These are phyloP conservation scores for Hippocampus guttulatus DNA, from an alignment of 2,113 vertebrate genomes.

Conservation along the genomic window DNA sequence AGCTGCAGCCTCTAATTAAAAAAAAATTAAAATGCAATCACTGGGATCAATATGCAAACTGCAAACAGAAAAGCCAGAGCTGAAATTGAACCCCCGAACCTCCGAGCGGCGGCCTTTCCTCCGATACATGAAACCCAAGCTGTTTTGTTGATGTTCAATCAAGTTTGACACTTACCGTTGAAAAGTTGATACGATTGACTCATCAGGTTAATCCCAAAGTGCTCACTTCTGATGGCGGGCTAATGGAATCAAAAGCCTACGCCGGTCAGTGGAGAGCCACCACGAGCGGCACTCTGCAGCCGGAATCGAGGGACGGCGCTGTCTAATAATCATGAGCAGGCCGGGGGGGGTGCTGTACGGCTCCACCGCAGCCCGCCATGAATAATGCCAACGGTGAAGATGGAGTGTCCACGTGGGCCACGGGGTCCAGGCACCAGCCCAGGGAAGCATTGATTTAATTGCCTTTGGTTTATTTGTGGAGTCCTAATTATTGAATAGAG, in stretches of 20 bases:
- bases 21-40: too few species aligned
- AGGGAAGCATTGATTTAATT: conserved; percentile 97
- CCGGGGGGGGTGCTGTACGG: conserved; percentile 59
- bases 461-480: conserved; percentile 97
- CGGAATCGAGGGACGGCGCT: conserved; percentile 55
- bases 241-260: conserved; percentile 64
- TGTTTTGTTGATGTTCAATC: background rate
- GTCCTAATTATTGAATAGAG: conserved; percentile 99
- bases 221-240: conserved; percentile 53
- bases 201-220: conserved; percentile 13
- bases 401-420: conserved; percentile 89
- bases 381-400: conserved; percentile 81
- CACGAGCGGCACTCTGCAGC: conserved; percentile 48
- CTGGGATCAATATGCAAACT: too few species aligned
- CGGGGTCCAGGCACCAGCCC: conserved; percentile 78
- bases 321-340: conserved; percentile 65
- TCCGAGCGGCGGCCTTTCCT: background rate
- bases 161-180: background rate
- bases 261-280: conserved; percentile 64
- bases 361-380: conserved; percentile 68
- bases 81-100: background rate
- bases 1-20: too few species aligned
- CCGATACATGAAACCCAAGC: background rate
- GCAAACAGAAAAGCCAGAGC: background rate
- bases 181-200: background rate